Evolutionary conservation across 2,888 invertebrate genomes (phyloP).

Genomic region (Argyresthia albistria): DNA sequence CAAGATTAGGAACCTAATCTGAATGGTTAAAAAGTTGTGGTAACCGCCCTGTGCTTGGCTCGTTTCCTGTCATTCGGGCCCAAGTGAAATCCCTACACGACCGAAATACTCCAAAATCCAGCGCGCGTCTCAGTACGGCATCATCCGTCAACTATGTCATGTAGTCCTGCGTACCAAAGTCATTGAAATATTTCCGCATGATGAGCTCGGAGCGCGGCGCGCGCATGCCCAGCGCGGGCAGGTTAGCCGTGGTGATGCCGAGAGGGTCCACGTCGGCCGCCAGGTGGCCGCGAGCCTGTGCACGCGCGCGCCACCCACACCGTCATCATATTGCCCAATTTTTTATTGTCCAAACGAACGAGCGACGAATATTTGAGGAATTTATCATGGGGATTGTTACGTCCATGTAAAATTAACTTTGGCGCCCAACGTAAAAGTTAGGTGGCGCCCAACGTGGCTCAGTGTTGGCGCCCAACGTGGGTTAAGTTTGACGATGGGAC

Average conservation of each 20-base stretch:
- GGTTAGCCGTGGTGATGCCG: conserved; percentile 85
- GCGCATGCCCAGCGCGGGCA: conserved; percentile 67
- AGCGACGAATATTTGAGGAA: not conserved
- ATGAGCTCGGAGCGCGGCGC: conserved; percentile 67
- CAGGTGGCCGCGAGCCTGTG: conserved; percentile 93
- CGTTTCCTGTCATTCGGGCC: too few relatives aligned
- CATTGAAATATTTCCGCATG: conserved; percentile 71
- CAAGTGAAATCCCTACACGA: too few relatives aligned
- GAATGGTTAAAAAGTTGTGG: too few relatives aligned
- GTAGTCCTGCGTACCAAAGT: conserved; percentile 50
- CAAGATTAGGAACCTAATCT: too few relatives aligned
- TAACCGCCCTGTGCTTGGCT: too few relatives aligned
- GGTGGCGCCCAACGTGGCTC: not conserved
- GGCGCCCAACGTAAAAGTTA: not conserved
- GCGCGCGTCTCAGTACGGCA: not conserved
- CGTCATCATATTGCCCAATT: conserved; percentile 2
- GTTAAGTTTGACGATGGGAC: conserved; percentile 2
- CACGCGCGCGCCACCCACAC: conserved; percentile 27
- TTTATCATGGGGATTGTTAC: not conserved
- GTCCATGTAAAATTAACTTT: not conserved
- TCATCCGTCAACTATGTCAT: too few relatives aligned
- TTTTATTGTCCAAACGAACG: not conserved
- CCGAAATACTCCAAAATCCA: not conserved
- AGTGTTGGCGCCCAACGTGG: conserved; percentile 11
- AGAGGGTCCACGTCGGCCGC: conserved; percentile 95